Evolutionary conservation across 2,888 invertebrate species (phyloP), one percentile per base, ranked within the genome.

Genomic region (Calephelis perditalis): DNA sequence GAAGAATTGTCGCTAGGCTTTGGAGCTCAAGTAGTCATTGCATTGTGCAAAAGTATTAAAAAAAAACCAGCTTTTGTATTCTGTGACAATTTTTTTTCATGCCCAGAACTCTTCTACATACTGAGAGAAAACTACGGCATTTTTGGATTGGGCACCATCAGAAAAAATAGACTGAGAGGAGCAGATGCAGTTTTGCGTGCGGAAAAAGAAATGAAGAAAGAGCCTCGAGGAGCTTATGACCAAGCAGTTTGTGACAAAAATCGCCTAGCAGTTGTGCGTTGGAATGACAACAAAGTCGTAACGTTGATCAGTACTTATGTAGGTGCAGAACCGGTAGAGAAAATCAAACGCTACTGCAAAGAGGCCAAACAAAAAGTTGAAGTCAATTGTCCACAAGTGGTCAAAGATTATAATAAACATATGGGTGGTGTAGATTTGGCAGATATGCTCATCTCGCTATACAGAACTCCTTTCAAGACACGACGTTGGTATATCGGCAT

Each of bases 331-430:
- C 45, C 45, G 11, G 45, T 45, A 45, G 9, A 45, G 45, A 45
- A 45, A 45, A 45, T 45, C 11, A 45, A 45, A 45, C 45, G 45
- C 11, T 45, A 45, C 45, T 45, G 45, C 45, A 45, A 45, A 45
- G 45, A 45, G 45, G 11, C 45, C 11, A 11, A 45, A 11, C 26
- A 26, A 26, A 26, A 26, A 26, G 26, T 26, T 26, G 26, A 26
- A 26, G 26, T 26, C 26, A 26, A 26, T 26, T 26, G 26, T 26
- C 26, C 26, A 26, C 26, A 26, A 26, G 26, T 26, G 26, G 26
- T 26, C 26, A 26, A 26, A 26, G 26, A 26, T 3, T 26, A 26
- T 26, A 26, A 26, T 26, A 26, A 26, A 26, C 26, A 26, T 26
- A 26, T 26, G 3, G 26, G 26, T 26, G 26, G 4, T 26, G 26